Conservation (phyloP, 2,113 vertebrate genomes). For the Oophaga pumilio region DNA sequence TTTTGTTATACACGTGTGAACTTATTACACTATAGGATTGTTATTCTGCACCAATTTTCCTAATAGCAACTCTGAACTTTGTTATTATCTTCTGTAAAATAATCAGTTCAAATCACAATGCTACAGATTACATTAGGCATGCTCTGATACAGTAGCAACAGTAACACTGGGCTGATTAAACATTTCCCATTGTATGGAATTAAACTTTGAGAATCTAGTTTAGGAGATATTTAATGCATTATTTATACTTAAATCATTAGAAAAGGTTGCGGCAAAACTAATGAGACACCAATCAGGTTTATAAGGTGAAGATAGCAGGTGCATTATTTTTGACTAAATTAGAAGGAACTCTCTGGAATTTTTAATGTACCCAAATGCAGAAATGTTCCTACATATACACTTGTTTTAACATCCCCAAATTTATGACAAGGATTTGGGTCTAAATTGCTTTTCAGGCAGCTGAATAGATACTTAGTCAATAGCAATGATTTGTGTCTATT, state of each 20-base stretch:
- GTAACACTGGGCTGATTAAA: constrained; percentile 67
- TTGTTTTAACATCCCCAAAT: constrained; percentile 62
- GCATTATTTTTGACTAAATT: constrained; percentile 60
- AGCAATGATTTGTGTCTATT: constrained; percentile 68
- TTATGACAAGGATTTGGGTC: constrained; percentile 58
- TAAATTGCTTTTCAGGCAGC: constrained; percentile 60
- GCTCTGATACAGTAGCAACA: constrained; percentile 51
- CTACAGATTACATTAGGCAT: constrained; percentile 57
- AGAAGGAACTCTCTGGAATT: constrained; percentile 60
- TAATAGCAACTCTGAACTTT: constrained; percentile 33
- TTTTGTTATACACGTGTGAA: too few relatives aligned
- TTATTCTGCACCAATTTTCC: neutral
- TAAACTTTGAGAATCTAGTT: constrained; percentile 64
- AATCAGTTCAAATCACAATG: constrained; percentile 61
- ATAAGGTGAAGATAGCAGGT: constrained; percentile 61
- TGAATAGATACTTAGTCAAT: constrained; percentile 65
- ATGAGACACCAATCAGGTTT: constrained; percentile 60
- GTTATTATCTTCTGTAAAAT: constrained; percentile 59
- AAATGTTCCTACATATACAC: constrained; percentile 51
- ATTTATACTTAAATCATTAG: constrained; percentile 46
- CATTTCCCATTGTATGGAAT: constrained; percentile 61
- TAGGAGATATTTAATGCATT: constrained; percentile 66
- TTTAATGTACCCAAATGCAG: constrained; percentile 57
- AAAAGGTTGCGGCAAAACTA: constrained; percentile 62
- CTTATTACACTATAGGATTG: neutral